Conservation (phyloP, 2,797 vertebrate species). For the Schizopygopsis pylzovi region DNA sequence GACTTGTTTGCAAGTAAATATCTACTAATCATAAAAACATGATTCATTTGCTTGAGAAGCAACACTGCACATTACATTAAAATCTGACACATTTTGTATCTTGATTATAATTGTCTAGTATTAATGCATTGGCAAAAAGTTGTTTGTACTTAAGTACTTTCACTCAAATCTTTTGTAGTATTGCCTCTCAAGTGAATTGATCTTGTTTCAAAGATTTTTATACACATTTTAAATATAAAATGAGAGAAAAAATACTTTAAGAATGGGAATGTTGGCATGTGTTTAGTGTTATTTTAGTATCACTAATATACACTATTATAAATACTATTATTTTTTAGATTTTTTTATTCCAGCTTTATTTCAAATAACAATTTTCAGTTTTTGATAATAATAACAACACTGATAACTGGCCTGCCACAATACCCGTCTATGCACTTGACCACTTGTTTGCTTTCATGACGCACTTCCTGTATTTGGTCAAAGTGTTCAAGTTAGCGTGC, state of each 20-base stretch:
- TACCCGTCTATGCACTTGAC: background rate
- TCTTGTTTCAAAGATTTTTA: no score
- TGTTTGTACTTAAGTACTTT: background rate
- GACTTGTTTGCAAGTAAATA: background rate
- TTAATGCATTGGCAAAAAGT: background rate
- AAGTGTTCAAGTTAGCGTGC: background rate
- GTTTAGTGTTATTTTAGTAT: no score
- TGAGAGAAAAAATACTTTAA: no score
- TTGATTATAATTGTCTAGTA: background rate
- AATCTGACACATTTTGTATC: no score
- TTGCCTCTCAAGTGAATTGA: no score
- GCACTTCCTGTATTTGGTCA: background rate
- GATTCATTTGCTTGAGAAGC: background rate
- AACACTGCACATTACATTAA: no score
- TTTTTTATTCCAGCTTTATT: no score
- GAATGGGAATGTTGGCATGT: no score
- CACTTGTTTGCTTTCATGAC: background rate
- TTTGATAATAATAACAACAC: background rate
- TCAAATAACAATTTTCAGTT: no score
- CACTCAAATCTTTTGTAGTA: background rate
- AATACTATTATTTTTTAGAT: no score
- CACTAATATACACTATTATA: no score
- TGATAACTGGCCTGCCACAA: background rate
- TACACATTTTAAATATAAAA: no score
- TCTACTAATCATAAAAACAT: background rate